phyloP scores from a whole-genome alignment of 2,113 vertebrate genomes.

The Excalfactoria chinensis region DNA sequence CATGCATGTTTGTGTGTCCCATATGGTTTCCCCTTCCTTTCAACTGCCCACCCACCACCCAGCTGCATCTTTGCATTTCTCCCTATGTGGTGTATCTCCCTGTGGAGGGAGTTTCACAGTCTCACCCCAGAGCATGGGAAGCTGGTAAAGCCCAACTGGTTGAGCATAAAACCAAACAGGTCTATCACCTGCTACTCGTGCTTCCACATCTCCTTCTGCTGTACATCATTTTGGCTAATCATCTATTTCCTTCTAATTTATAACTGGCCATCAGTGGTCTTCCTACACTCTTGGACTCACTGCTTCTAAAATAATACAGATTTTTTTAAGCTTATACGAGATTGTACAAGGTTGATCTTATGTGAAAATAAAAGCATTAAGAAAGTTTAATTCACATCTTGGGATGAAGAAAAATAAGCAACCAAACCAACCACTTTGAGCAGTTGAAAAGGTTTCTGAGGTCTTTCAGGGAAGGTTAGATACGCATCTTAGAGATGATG shows the following conservation, averaged over 20 bases:
- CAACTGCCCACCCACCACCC: background rate
- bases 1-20: background rate
- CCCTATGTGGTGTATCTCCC: accelerated
- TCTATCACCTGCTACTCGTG: background rate
- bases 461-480: constrained; percentile 5
- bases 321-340: background rate
- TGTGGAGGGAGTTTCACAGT: accelerated
- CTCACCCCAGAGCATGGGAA: background rate
- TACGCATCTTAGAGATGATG: constrained; percentile 1
- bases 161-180: accelerated
- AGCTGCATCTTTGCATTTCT: background rate
- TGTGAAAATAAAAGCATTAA: background rate
- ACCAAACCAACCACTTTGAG: background rate
- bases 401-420: background rate
- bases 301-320: background rate
- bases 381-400: background rate
- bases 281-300: background rate
- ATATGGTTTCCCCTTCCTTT: background rate
- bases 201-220: background rate
- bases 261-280: background rate
- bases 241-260: background rate
- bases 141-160: background rate
- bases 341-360: accelerated
- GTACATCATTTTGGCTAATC: background rate
- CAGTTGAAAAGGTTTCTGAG: background rate